These are phyloP conservation scores for Oreohelix idahoensis DNA, from an alignment of 1,140 invertebrate species.

Conservation along the genomic window DNA sequence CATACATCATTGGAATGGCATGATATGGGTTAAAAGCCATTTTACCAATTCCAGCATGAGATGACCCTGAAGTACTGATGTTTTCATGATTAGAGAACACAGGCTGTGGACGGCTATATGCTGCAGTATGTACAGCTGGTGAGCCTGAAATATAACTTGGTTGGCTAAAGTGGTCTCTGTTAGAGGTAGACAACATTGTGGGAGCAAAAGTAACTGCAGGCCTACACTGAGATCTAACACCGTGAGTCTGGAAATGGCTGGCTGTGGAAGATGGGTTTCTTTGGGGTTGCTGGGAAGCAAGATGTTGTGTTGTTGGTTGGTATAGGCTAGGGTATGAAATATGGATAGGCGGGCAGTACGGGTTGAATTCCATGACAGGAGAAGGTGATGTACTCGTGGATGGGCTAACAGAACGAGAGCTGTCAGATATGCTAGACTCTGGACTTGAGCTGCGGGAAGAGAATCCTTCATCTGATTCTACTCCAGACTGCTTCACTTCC, in stretches of 20 bases:
- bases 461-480: slow-evolving; percentile 18
- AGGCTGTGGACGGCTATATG: slow-evolving; percentile 12
- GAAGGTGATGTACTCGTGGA: not conserved
- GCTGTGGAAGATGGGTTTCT: not conserved
- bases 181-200: not conserved
- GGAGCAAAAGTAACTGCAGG: not conserved
- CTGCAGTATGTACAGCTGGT: not conserved
- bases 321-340: slow-evolving; percentile 10
- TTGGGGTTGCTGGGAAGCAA: not conserved
- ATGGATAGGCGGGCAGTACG: slow-evolving; percentile 1
- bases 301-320: not conserved
- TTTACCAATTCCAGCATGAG: slow-evolving; percentile 11
- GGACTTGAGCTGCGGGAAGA: slow-evolving; percentile 31
- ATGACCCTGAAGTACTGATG: not conserved
- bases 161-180: not conserved
- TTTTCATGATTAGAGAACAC: not conserved
- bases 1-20: slow-evolving; percentile 10
- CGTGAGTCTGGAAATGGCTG: not conserved
- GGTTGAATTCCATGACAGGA: slow-evolving; percentile 19
- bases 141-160: slow-evolving; percentile 18
- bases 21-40: slow-evolving; percentile 25
- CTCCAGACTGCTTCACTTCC: not conserved
- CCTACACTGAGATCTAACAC: not conserved
- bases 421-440: not conserved
- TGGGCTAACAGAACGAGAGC: slow-evolving; percentile 3